Evolutionary conservation across 2,113 vertebrate genomes (phyloP), one percentile per base, ranked within the genome.

Genomic region (Psittacula cyanocephala): DNA sequence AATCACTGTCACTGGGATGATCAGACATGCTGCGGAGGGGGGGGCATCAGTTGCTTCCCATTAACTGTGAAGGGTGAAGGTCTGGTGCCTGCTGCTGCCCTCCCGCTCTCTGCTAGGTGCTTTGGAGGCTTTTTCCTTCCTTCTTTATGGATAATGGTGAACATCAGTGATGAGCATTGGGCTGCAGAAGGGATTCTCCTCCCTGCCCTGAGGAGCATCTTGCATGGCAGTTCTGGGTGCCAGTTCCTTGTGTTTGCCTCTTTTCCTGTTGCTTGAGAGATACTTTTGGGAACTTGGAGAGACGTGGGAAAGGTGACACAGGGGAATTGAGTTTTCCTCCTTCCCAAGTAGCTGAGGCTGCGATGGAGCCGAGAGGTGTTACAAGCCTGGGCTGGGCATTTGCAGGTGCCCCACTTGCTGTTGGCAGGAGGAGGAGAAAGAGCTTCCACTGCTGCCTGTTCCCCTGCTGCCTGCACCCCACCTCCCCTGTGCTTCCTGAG

Each of bases 11-110:
- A 17, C 6, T 2, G 12, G 2, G 18, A 13, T 23, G 39, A 29
- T 46, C 25, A 41, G 78, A 4, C 1, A 13, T 13, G 59, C 64
- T 39, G 0, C 1, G 1, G 43, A 0, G 1, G 41, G n/a, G 39
- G 0, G 2, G 29, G 19, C 6, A 29, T 23, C 63, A 8, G 33
- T 17, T 5, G 1, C 31, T 53, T 47, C 29, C 63, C 10, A 37
- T 53, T 17, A 0, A 5, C 64, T 31, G 33, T n/a, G 69, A 12
- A 24, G 22, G 53, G 19, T 71, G 47, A 24, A 29, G 55, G 8
- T 59, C 50, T 67, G 74, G 52, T 62, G 23, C 57, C 63, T 44
- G 27, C 65, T 47, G 16, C 55, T 17, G 6, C 15, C 46, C 37
- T 49, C 16, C 59, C 33, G 23, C 75, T 29, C 1, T 1, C 47